Percentiles rank a stretch among this genome's conserved stretches.
Evolutionary conservation across 2,113 vertebrate genomes (phyloP).

Genomic region (Spea multiplicata): DNA sequence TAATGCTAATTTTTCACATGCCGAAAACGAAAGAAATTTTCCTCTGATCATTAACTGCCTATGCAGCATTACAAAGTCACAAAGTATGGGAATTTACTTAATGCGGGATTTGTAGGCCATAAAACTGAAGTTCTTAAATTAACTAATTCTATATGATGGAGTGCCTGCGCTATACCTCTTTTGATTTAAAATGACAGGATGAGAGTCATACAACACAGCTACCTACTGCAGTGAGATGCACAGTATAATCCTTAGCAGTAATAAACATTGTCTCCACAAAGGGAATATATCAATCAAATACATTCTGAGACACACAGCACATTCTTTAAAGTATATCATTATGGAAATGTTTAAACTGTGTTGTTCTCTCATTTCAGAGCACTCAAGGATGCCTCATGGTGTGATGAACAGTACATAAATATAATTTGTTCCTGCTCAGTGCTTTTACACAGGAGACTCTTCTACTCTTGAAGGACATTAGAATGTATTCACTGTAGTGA

Average conservation of each 20-base stretch:
- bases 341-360: slow-evolving; percentile 49
- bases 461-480: slow-evolving; percentile 43
- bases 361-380: slow-evolving; percentile 47
- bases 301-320: slow-evolving; percentile 42
- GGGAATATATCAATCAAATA: slow-evolving; percentile 48
- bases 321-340: slow-evolving; percentile 49
- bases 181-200: slow-evolving; percentile 41
- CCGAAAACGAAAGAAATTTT: neutral
- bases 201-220: slow-evolving; percentile 44
- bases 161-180: slow-evolving; percentile 23
- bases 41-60: slow-evolving; percentile 21
- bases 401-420: slow-evolving; percentile 49
- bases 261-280: slow-evolving; percentile 47
- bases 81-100: slow-evolving; percentile 10
- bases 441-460: slow-evolving; percentile 44
- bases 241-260: slow-evolving; percentile 44
- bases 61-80: slow-evolving; percentile 22
- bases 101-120: neutral
- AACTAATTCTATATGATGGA: slow-evolving; percentile 33
- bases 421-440: slow-evolving; percentile 48
- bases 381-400: slow-evolving; percentile 49
- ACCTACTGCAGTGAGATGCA: slow-evolving; percentile 45
- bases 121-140: slow-evolving; percentile 29
- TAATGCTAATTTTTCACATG: slow-evolving; percentile 9
- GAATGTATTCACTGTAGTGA: slow-evolving; percentile 38